These are phyloP conservation scores for Xerus rutilus DNA, from an alignment of 2,797 vertebrate species.

Conservation along the genomic window DNA sequence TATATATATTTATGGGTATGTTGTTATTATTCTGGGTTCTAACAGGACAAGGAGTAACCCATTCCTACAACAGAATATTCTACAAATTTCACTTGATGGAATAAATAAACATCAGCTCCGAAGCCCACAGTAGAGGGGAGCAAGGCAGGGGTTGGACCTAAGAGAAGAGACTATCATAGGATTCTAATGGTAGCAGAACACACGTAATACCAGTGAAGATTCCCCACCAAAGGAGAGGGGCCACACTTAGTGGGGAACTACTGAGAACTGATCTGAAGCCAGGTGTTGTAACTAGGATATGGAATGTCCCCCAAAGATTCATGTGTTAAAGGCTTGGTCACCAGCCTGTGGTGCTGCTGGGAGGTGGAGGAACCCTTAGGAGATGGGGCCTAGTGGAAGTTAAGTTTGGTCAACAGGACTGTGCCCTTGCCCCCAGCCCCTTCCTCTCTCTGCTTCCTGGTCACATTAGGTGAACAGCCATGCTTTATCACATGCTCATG, in stretches of 20 bases:
- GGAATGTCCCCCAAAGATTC: not conserved
- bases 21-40: not conserved
- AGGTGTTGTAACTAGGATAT: rapidly evolving
- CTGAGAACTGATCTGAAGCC: not conserved
- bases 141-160: not conserved
- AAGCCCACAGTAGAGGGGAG: not conserved
- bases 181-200: not conserved
- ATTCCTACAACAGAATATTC: not conserved
- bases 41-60: not conserved
- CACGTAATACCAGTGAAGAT: not conserved
- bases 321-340: not conserved
- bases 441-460: not conserved
- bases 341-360: not conserved
- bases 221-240: not conserved
- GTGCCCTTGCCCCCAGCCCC: too few species aligned
- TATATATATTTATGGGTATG: not conserved
- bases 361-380: not conserved
- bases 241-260: not conserved
- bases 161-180: not conserved
- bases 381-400: not conserved
- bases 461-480: not conserved
- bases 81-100: not conserved
- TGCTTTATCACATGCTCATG: too few species aligned
- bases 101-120: not conserved
- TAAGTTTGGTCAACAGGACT: too few species aligned